Percentiles rank a stretch among this genome's conserved stretches.
phyloP scores from a whole-genome alignment of 2,797 vertebrate species.

The Menidia menidia region DNA sequence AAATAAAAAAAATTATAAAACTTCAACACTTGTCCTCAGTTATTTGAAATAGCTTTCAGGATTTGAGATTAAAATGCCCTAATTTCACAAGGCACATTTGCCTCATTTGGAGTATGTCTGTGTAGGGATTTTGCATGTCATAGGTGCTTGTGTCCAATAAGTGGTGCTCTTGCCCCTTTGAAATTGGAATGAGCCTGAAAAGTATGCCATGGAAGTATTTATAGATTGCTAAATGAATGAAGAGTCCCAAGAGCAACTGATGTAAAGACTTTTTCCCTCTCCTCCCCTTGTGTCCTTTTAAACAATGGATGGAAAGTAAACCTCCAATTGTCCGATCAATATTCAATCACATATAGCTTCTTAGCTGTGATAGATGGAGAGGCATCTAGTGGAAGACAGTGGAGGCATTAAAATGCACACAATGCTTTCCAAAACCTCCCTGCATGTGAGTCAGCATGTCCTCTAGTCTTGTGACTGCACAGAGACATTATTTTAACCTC shows the following conservation, averaged over 20 bases:
- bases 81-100: background rate
- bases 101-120: background rate
- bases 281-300: constrained; percentile 43
- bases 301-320: constrained; percentile 33
- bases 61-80: background rate
- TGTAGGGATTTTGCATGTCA: constrained; percentile 3
- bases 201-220: constrained; percentile 47
- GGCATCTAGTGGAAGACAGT: constrained; percentile 43
- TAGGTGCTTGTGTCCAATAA: constrained; percentile 43
- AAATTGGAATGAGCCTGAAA: constrained; percentile 40
- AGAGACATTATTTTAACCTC: constrained; percentile 50
- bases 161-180: constrained; percentile 62
- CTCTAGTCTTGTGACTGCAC: constrained; percentile 33
- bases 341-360: constrained; percentile 75
- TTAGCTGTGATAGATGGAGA: constrained; percentile 44
- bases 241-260: constrained; percentile 34
- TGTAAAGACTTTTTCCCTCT: constrained; percentile 25
- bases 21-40: constrained; percentile 15
- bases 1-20: constrained; percentile 60
- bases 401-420: constrained; percentile 34
- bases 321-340: constrained; percentile 57
- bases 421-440: constrained; percentile 2
- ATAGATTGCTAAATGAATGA: constrained; percentile 50
- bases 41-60: constrained; percentile 1
- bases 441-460: constrained; percentile 10